Evolutionary conservation across 2,113 vertebrate species (phyloP), one percentile per base, ranked within the genome.

Genomic region (Carassius auratus): DNA sequence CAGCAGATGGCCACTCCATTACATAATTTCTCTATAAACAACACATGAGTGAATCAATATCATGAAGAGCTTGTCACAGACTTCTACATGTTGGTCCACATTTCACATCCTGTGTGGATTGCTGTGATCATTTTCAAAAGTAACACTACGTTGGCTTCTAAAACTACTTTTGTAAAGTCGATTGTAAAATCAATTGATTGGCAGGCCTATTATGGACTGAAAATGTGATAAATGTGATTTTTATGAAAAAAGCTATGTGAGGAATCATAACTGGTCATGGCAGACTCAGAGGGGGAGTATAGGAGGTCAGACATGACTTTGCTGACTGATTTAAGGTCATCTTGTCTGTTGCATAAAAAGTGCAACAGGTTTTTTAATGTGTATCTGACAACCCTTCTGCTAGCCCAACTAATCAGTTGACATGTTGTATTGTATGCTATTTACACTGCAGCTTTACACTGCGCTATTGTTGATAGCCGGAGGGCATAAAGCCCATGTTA

Each of bases 251-350:
- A 66, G 45, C 8, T 9, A 10, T 82, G 4, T 57, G 78, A 69
- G 66, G 21, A 52, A 38, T 86, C 5, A 66, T 33, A 85, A 61
- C 74, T 66, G 38, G 10, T 71, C 19, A 48, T 13, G 5, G 6
- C 12, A 23, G 26, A 33, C 10, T 74, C 79, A 10, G 38, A 55
- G 69, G 55, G 50, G n/a, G 66, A 75, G 30, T 69, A 50, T 26
- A 42, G 19, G 13, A 17, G 77, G 77, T 85, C 59, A 36, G 38
- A 87, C 26, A 21, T 19, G 52, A 55, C 52, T 55, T 4, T 80
- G 71, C 73, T 85, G 26, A n/a, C 30, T 15, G 83, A 87, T 85
- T 59, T 82, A 76, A 87, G 71, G 69, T 59, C 52, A 77, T 48
- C 42, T 75, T 12, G 23, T 45, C 21, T 23, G 38, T 48, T 42